Evolutionary conservation across 2,888 invertebrate genomes (phyloP), one percentile per base, ranked within the genome.

Genomic region (Eurois occulta): DNA sequence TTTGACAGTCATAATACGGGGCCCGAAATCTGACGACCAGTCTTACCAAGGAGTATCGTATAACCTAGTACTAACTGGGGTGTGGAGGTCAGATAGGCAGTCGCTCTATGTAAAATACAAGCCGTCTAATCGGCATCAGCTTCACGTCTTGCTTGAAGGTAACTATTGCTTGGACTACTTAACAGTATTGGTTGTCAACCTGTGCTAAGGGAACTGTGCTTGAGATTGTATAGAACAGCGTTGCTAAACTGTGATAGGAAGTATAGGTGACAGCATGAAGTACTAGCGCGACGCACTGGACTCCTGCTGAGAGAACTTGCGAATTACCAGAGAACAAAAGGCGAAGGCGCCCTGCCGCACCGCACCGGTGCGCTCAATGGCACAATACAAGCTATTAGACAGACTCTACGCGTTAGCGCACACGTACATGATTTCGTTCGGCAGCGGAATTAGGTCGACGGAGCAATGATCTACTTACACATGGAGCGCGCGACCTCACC

Each of bases 391-490:
- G 24, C 11, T 52, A 28, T 72, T 18, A 52, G 28, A 18, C 11
- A 38, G 28, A 52, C 21, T 16, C 24, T 38, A 16, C 35, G 8
- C 48, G 52, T 60, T 16, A 76, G 28, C 38, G 48, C 62, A n/a
- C 24, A 18, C 48, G n/a, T n/a, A 48, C n/a, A 24, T 46, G 13
- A 3, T 11, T 35, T 60, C 28, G 13, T n/a, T 5, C 8, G n/a
- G 32, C 24, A 32, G 11, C 18, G 65, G 76, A 83, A 80, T 86
- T 74, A 78, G 85, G 85, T 83, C 80, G 71, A 38, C 78, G 55
- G 78, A 83, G 81, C 84, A 83, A 70, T 67, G 81, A 62, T 72
- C 87, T 24, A 86, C 72, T 81, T 58, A 69, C 65, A 35, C n/a
- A 69, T 32, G 18, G 68, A 58, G 62, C 32, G 64, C 72, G 64